phyloP scores from a whole-genome alignment of 2,888 invertebrate genomes.

The Rhabditoides inermis region DNA sequence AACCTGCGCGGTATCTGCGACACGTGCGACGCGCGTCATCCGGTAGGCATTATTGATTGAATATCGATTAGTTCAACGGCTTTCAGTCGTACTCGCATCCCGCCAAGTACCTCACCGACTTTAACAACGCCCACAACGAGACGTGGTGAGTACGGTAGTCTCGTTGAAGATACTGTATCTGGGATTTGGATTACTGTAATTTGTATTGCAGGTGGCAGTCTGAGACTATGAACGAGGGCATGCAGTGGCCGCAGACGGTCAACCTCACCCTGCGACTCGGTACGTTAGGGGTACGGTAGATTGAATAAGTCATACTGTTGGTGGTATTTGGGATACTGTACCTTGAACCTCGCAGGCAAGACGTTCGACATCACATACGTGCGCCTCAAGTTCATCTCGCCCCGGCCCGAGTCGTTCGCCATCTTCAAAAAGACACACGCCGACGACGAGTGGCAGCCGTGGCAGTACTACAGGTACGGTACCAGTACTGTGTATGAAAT shows the following conservation, averaged over 20 bases:
- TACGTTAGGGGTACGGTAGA: slow-evolving; percentile 51
- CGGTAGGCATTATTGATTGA: slow-evolving; percentile 18
- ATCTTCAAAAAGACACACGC: slow-evolving; percentile 73
- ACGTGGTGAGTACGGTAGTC: no score
- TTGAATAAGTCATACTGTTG: not conserved
- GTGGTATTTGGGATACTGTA: not conserved
- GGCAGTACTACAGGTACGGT: slow-evolving; percentile 59
- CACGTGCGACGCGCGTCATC: slow-evolving; percentile 40
- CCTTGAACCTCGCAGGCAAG: slow-evolving; percentile 76
- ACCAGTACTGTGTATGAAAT: not conserved
- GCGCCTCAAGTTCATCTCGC: slow-evolving; percentile 82
- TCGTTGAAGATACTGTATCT: no score
- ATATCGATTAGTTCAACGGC: not conserved
- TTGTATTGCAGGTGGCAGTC: no score
- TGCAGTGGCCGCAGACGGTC: slow-evolving; percentile 81
- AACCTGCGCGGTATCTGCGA: slow-evolving; percentile 52
- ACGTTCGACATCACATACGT: slow-evolving; percentile 95
- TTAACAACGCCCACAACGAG: slow-evolving; percentile 77
- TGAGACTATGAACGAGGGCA: slow-evolving; percentile 87
- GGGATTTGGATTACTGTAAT: no score
- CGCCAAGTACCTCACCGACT: slow-evolving; percentile 69
- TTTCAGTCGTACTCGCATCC: slow-evolving; percentile 36
- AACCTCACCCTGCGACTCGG: slow-evolving; percentile 81
- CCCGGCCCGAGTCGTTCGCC: slow-evolving; percentile 91
- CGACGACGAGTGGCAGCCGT: slow-evolving; percentile 62